These are phyloP conservation scores for Petaurus breviceps DNA, from an alignment of 2,113 vertebrate species.

Conservation along the genomic window DNA sequence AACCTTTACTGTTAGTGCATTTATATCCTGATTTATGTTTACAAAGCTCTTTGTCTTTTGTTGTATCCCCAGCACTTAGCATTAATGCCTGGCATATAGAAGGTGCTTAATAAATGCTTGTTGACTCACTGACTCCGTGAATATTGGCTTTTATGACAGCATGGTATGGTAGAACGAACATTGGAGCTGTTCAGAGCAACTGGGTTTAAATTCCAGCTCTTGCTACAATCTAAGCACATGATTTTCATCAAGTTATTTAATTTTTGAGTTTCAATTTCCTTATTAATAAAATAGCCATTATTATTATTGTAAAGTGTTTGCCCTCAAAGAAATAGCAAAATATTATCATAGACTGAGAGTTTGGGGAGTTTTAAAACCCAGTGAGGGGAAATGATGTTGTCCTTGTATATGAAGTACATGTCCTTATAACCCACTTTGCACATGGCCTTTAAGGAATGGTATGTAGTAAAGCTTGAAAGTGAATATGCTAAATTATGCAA, in stretches of 20 bases:
- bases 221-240: background rate
- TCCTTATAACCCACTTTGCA: background rate
- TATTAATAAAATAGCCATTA: background rate
- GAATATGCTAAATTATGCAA: background rate
- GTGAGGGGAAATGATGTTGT: background rate
- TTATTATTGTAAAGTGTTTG: background rate
- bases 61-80: background rate
- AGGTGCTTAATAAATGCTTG: background rate
- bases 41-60: background rate
- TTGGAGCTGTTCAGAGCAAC: background rate
- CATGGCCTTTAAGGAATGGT: background rate
- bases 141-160: background rate
- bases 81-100: no score
- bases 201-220: background rate
- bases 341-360: background rate
- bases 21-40: background rate
- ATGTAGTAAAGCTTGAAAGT: background rate
- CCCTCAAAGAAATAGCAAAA: background rate
- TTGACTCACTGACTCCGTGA: background rate
- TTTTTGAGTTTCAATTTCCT: background rate
- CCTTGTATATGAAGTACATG: background rate
- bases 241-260: background rate
- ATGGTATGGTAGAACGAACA: background rate
- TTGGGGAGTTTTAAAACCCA: background rate
- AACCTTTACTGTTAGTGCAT: background rate